phyloP scores from a whole-genome alignment of 1,140 invertebrate genomes.

The Coelopa frigida region DNA sequence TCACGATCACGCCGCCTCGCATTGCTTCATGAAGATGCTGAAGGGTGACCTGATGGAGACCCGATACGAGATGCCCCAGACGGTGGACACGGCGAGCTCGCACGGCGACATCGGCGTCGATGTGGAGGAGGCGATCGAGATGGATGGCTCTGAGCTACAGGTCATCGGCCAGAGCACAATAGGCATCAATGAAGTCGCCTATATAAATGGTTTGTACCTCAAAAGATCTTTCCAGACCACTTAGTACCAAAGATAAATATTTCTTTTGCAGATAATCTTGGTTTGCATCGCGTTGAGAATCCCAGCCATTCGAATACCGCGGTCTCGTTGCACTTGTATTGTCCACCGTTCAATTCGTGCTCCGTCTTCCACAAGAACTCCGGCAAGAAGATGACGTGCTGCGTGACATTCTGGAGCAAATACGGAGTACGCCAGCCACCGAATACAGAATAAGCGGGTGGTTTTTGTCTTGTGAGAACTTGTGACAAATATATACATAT shows the following conservation, averaged over 20 bases:
- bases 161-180: conserved; percentile 59
- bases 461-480: too few relatives aligned
- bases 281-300: conserved; percentile 95
- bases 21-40: conserved; percentile 95
- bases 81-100: conserved; percentile 12
- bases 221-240: background rate
- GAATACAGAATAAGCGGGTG: too few relatives aligned
- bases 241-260: background rate
- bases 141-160: conserved; percentile 43
- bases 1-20: conserved; percentile 92
- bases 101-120: conserved; percentile 12
- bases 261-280: conserved; percentile 69
- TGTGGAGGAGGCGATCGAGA: conserved; percentile 6
- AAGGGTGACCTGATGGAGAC: conserved; percentile 65
- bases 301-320: conserved; percentile 78
- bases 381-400: conserved; percentile 58
- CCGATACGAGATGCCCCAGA: conserved; percentile 42
- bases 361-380: conserved; percentile 86
- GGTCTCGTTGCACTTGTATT: conserved; percentile 92
- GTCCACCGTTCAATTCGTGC: conserved; percentile 86
- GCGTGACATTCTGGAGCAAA: conserved; percentile 68
- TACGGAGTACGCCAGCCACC: too few relatives aligned
- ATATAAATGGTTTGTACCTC: conserved; percentile 84
- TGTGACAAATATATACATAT: too few relatives aligned
- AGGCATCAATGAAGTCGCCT: conserved; percentile 73